Conservation (phyloP, 2,888 invertebrate genomes). For the Andrena bicolor region DNA sequence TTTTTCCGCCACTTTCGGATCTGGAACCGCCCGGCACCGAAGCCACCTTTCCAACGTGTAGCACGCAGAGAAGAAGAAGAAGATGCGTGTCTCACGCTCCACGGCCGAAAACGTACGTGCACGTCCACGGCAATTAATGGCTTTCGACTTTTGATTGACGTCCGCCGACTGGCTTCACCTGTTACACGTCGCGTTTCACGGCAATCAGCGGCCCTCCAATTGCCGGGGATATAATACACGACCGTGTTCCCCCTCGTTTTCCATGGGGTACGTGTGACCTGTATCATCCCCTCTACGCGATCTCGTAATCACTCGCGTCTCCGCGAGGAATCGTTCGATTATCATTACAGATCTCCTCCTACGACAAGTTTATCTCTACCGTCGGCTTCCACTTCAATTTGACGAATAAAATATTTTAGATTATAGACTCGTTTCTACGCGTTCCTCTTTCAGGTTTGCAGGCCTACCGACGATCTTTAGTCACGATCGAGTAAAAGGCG, state of each 20-base stretch:
- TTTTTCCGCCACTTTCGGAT: conserved; percentile 16
- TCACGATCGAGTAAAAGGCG: neutral
- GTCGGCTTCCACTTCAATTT: no score
- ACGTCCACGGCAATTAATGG: conserved; percentile 71
- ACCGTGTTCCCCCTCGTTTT: neutral
- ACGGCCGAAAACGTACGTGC: conserved; percentile 64
- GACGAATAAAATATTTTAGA: no score
- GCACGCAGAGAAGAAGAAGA: conserved; percentile 3
- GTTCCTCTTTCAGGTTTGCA: no score
- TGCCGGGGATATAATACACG: conserved; percentile 56
- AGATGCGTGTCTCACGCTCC: conserved; percentile 66
- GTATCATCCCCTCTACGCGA: no score
- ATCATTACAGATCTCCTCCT: no score
- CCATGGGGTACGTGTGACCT: neutral
- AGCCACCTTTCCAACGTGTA: conserved; percentile 15
- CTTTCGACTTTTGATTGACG: conserved; percentile 74
- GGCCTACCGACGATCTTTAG: neutral
- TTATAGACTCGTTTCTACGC: no score
- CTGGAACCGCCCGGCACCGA: conserved; percentile 25
- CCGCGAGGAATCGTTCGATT: no score
- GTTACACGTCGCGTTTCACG: conserved; percentile 64
- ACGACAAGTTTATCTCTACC: no score
- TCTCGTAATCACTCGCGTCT: no score
- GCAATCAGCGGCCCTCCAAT: conserved; percentile 54
- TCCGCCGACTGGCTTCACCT: conserved; percentile 57